phyloP scores from a whole-genome alignment of 92 coral and sea anemone genomes.

The Heteractis magnifica region DNA sequence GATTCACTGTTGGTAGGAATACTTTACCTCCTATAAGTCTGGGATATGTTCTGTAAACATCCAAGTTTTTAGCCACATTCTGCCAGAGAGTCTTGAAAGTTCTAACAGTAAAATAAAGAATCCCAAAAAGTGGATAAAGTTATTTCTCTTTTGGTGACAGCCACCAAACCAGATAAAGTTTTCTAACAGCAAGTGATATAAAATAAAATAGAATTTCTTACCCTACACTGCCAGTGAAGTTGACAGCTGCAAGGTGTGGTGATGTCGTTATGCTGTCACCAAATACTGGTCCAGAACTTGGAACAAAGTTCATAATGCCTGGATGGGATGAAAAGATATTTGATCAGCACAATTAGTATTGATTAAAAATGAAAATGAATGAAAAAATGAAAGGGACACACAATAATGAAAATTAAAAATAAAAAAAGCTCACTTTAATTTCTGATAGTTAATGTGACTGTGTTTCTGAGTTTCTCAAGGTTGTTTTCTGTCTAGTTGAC shows the following conservation, averaged over 20 bases:
- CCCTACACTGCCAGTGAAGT: conserved; percentile 98
- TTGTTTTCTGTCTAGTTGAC: no score
- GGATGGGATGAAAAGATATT: no score
- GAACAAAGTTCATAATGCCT: conserved; percentile 89
- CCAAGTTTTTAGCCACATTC: conserved; percentile 84
- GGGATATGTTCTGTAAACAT: conserved; percentile 87
- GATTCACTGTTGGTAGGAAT: background rate
- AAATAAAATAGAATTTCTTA: conserved; percentile 27
- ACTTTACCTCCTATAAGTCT: conserved; percentile 88
- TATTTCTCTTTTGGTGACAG: no score
- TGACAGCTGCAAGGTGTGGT: conserved; percentile 86
- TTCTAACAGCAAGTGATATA: no score
- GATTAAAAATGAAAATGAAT: no score
- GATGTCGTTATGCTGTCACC: conserved; percentile 76
- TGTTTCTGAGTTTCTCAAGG: no score
- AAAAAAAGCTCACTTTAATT: no score
- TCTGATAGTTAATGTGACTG: no score
- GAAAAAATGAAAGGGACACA: no score
- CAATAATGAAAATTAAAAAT: no score
- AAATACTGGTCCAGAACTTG: conserved; percentile 81
- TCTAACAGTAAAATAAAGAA: conserved; percentile 32
- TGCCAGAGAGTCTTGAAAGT: conserved; percentile 91
- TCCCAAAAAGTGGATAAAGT: background rate
- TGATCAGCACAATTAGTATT: no score
- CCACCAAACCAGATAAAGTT: no score